These are phyloP conservation scores for Eurypyga helias DNA, from an alignment of 2,113 vertebrate genomes.

Conservation along the genomic window DNA sequence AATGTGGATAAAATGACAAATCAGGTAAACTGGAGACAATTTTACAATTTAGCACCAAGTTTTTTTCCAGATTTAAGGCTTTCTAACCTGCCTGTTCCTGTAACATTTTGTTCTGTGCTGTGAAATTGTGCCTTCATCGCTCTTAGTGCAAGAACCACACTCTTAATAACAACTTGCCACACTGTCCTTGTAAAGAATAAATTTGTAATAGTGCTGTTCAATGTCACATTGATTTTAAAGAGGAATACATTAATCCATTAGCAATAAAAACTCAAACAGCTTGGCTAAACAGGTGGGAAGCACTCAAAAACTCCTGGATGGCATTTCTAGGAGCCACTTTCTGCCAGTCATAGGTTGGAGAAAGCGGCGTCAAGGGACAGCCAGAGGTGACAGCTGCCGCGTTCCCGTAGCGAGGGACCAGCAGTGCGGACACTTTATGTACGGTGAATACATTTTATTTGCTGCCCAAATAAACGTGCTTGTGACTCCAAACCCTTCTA, in stretches of 20 bases:
- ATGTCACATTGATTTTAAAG: neutral
- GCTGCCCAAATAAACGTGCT: neutral
- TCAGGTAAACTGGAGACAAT: neutral
- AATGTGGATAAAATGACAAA: conserved; percentile 7
- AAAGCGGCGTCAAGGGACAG: neutral
- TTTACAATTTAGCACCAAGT: neutral
- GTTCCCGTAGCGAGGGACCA: neutral
- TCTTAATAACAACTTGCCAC: neutral
- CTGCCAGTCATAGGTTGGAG: neutral
- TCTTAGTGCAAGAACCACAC: neutral
- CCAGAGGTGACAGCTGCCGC: fast-evolving
- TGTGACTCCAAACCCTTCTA: neutral
- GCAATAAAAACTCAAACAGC: neutral
- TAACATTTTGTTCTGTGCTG: neutral
- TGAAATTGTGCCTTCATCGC: neutral
- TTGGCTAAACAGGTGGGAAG: neutral
- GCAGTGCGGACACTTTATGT: neutral
- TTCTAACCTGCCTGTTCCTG: neutral
- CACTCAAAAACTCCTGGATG: neutral
- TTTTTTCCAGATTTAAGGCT: neutral
- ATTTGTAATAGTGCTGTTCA: neutral
- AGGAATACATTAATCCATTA: neutral
- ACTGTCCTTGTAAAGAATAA: neutral
- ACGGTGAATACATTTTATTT: neutral
- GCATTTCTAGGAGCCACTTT: neutral